Percentiles rank a stretch among this genome's conserved stretches.
Conservation (phyloP, 2,797 vertebrate genomes). For the Hydrophis major region DNA sequence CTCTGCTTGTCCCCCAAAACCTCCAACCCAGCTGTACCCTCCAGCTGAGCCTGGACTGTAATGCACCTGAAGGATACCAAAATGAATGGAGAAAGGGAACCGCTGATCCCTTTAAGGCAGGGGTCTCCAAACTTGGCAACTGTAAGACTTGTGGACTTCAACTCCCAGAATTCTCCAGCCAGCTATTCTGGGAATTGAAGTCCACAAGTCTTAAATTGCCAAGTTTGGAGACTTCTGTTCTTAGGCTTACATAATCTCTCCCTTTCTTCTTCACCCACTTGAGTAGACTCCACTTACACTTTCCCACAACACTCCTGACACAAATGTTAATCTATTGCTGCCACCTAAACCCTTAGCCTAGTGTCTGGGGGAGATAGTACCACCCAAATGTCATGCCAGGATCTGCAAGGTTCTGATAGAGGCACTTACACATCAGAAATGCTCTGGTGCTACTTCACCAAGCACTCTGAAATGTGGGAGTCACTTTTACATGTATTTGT, state of each 20-base stretch:
- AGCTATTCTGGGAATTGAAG: too few species aligned
- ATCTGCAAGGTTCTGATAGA: not conserved
- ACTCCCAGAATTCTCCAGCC: too few species aligned
- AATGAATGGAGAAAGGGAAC: not conserved
- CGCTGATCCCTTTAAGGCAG: not conserved
- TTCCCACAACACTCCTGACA: not conserved
- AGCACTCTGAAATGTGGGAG: not conserved
- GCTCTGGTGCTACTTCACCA: not conserved
- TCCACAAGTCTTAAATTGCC: too few species aligned
- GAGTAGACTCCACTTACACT: not conserved
- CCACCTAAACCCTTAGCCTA: not conserved
- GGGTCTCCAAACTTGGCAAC: too few species aligned
- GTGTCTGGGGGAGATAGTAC: not conserved
- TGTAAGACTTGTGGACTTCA: too few species aligned
- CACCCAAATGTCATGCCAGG: not conserved
- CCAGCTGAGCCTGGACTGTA: not conserved
- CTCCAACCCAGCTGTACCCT: not conserved
- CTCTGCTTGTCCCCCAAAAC: not conserved
- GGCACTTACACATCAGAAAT: not conserved
- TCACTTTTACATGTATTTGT: not conserved
- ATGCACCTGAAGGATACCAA: not conserved
- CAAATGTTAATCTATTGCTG: not conserved
- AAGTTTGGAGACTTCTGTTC: too few species aligned
- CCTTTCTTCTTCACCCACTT: not conserved
- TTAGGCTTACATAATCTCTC: not conserved